Base-by-base conservation (phyloP, 2,113 vertebrate genomes). In the Manacus vitellinus region DNA sequence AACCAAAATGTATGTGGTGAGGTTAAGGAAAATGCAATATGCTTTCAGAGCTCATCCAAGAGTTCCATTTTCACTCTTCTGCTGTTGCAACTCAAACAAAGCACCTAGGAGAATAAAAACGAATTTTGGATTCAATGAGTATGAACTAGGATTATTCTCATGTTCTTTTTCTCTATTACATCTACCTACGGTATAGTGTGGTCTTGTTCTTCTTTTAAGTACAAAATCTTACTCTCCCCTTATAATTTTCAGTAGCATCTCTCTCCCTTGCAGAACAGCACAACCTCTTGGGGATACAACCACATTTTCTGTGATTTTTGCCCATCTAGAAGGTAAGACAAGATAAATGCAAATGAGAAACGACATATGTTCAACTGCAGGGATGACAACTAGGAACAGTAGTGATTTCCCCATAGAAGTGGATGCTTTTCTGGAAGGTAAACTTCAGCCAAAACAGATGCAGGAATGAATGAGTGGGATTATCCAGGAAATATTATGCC, bases 151-250 rank as follows among this genome's bases (percentile, higher is more conserved):
- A 49, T 43, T 78, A 25, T 37, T 71, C 12, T 46, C 19, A 9
- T 21, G 7, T 2, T 14, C 5, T 55, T 67, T 58, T 13, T 79
- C 5, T 65, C 33, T 55, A 17, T 71, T 25, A 27, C 5, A 51
- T 7, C 30, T 44, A 39, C 10, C 22, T 47, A 20, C 5, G 0
- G 0, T 15, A 14, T 33, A 8, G 10, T 35, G 13, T 8, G 3
- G 3, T 59, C 58, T 75, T 22, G 17, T 56, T 68, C 8, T 43
- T 55, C 23, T 81, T 76, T 46, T 20, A 35, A 58, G 16, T 28
- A 44, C 10, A 30, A 65, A 80, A 28, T 59, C 25, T 62, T 56
- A 28, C 54, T 59, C 8, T 80, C 18, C n/a, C 10, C 1, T 46
- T 49, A 10, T 33, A 17, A 47, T 55, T 78, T 70, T 35, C 58